phyloP scores from a whole-genome alignment of 1,140 invertebrate genomes.

The Calycopis cecrops region DNA sequence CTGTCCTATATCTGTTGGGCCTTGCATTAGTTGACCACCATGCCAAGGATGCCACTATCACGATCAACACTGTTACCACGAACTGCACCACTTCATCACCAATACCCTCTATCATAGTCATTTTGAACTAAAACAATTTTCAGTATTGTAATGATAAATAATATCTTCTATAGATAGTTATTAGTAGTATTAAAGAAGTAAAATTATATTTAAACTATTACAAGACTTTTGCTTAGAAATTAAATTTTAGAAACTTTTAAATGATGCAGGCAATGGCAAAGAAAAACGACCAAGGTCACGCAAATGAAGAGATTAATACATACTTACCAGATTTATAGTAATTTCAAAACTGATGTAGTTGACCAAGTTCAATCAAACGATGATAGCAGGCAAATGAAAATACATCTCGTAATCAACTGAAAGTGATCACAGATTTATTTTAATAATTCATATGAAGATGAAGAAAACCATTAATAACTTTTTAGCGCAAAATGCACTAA shows the following conservation, averaged over 20 bases:
- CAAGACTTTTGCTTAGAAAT: no score
- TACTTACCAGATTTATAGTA: background rate
- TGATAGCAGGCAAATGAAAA: background rate
- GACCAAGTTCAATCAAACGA: background rate
- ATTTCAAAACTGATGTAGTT: background rate
- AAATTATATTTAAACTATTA: background rate
- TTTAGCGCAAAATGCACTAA: no score
- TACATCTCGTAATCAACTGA: background rate
- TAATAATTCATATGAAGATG: background rate
- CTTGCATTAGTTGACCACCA: conserved; percentile 82
- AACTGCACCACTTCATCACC: conserved; percentile 89
- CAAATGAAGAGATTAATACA: conserved; percentile 13
- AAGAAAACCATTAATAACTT: no score
- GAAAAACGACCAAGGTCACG: conserved; percentile 16
- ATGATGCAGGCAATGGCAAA: background rate
- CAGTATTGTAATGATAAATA: background rate
- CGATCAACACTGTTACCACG: conserved; percentile 77
- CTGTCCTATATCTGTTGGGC: conserved; percentile 68
- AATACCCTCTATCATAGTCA: conserved; percentile 85
- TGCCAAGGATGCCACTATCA: conserved; percentile 79
- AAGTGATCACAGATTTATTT: background rate
- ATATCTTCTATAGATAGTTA: background rate
- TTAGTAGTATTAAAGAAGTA: background rate
- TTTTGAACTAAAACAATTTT: conserved; percentile 43
- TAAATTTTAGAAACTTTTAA: no score